phyloP scores from a whole-genome alignment of 2,888 invertebrate genomes.

The Punctoribates punctum region DNA sequence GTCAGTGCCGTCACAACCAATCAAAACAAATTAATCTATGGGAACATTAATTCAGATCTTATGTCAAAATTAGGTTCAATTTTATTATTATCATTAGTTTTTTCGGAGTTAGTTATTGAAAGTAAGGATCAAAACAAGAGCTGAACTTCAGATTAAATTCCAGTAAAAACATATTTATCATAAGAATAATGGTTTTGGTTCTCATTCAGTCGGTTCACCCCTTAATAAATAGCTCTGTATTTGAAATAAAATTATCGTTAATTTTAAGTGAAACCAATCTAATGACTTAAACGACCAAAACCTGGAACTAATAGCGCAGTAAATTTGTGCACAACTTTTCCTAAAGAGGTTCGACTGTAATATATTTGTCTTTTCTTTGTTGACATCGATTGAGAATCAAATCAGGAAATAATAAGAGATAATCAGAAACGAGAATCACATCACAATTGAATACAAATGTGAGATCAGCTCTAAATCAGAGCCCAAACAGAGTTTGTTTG shows the following conservation, averaged over 20 bases:
- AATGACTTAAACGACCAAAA: neutral
- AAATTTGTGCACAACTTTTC: neutral
- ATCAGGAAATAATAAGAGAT: slow-evolving; percentile 7
- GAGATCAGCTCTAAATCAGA: neutral
- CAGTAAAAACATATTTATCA: slow-evolving; percentile 6
- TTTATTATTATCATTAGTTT: slow-evolving; percentile 6
- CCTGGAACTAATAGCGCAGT: neutral
- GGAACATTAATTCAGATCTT: slow-evolving; percentile 1
- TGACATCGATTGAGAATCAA: neutral
- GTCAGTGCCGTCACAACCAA: slow-evolving; percentile 18
- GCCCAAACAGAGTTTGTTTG: neutral
- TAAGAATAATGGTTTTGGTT: slow-evolving; percentile 5
- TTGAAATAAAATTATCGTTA: slow-evolving; percentile 13
- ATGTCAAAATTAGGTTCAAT: slow-evolving; percentile 22
- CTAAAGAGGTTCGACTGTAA: neutral
- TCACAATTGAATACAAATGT: neutral
- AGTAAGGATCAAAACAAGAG: neutral
- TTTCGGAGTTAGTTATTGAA: neutral
- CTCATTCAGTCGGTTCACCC: neutral
- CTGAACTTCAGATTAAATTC: neutral
- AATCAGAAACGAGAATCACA: neutral
- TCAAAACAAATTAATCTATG: slow-evolving; percentile 23
- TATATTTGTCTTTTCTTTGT: neutral
- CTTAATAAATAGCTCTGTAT: slow-evolving; percentile 8
- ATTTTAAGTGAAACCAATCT: neutral